Base-by-base conservation (phyloP, 1,140 invertebrate genomes). In the Bradysia coprophila region DNA sequence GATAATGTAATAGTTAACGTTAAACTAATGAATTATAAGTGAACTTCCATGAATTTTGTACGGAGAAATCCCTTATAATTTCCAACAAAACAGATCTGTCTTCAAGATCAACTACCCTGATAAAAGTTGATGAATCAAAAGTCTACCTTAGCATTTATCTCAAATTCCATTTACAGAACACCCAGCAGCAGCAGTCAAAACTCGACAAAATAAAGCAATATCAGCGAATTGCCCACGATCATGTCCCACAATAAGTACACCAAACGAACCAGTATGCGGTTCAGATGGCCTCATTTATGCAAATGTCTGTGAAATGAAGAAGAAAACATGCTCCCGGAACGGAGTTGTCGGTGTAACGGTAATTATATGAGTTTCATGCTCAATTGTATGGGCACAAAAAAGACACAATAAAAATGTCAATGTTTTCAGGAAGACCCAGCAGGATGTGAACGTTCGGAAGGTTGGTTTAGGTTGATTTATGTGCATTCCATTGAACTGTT, bases 251-350 rank as follows among this genome's bases (percentile, higher is more conserved):
- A 70, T 76, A 19, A 49, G 68, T 3, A 57, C 53, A 4, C 63
- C 65, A 19, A 73, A 72, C 31, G 76, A 78, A 1, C 81, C 87
- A 39, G 86, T 93, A 11, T 93, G 89, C 59, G 87, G 83, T 41
- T 78, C 75, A 40, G 88, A 94, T 52, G 81, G 78, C 15, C 65
- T 79, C 50, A 90, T 90, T 48, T 93, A 93, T 62, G 75, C 80
- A 16, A 91, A 83, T 45, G 72, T 82, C 21, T 96, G 91, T 56
- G 84, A 92, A 64, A 79, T 94, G 79, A 76, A 78, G 60, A 86
- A 87, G 64, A 84, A 88, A 61, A 90, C 86, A 44, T 93, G 88
- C 56, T 81, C 85, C 49, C 83, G 82, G 74, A 82, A 81, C 78
- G 67, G 66, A 47, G 51, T 47, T 13, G 50, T 46, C 28, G 21